Conservation (phyloP, 2,113 vertebrate species). For the Melanocharis versteri region DNA sequence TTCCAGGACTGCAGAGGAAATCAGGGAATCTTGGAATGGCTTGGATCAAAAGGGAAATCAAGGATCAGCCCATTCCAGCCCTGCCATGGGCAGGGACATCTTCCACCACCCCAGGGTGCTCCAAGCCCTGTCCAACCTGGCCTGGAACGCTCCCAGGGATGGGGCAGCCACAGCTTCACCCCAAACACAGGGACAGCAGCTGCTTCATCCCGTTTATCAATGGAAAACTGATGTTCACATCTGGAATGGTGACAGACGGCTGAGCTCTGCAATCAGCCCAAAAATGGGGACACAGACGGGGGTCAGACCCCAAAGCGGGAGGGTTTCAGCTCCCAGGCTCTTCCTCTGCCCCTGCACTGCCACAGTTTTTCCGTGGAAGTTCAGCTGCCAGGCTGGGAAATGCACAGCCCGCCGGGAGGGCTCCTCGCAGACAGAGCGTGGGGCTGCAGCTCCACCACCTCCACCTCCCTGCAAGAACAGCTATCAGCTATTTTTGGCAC, state of each 20-base stretch:
- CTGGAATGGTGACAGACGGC: accelerated
- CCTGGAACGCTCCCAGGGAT: background rate
- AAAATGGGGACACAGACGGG: accelerated
- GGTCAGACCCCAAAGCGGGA: accelerated
- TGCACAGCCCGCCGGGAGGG: background rate
- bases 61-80: background rate
- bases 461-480: background rate
- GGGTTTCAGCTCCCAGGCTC: background rate
- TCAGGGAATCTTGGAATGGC: background rate
- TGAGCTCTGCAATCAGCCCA: accelerated
- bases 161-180: background rate
- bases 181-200: accelerated
- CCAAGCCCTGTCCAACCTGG: background rate
- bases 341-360: accelerated
- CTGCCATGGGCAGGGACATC: background rate
- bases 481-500: background rate
- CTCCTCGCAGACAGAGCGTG: background rate
- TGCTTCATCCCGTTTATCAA: accelerated
- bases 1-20: background rate
- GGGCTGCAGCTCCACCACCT: background rate
- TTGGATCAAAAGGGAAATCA: background rate
- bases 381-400: background rate
- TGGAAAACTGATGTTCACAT: background rate
- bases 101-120: background rate
- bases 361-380: accelerated